A percentile compares a stretch with the other conserved stretches of the same genome.
These are phyloP conservation scores for Antechinus stuartii DNA, from an alignment of 2,113 vertebrate genomes.

Conservation along the genomic window DNA sequence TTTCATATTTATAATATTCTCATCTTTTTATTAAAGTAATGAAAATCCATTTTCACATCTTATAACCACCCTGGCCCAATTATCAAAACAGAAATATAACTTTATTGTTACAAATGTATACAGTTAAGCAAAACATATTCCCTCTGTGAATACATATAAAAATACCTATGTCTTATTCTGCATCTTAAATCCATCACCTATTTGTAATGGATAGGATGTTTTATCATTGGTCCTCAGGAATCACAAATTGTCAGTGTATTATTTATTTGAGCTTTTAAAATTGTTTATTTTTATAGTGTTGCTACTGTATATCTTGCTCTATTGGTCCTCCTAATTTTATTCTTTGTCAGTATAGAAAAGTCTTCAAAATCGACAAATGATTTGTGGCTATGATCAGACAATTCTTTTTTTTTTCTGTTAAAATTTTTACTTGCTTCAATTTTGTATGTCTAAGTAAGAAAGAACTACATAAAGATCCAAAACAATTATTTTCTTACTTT, in stretches of 20 bases:
- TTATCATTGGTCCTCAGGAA: not conserved
- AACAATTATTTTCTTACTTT: no score
- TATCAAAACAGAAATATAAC: not conserved
- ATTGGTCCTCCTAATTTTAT: not conserved
- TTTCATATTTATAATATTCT: not conserved
- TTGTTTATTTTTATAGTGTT: not conserved
- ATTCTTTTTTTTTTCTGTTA: not conserved
- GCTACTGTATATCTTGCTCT: not conserved
- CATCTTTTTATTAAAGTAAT: not conserved
- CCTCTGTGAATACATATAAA: not conserved
- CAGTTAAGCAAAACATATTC: not conserved
- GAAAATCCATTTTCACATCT: not conserved
- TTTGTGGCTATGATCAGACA: not conserved
- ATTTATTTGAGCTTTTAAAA: not conserved
- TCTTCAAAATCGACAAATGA: not conserved
- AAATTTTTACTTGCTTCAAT: no score
- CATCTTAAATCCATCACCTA: not conserved
- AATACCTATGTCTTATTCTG: not conserved
- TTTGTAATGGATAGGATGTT: not conserved
- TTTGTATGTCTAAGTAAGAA: no score
- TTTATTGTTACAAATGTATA: not conserved
- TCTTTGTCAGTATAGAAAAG: not conserved
- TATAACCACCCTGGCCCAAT: not conserved
- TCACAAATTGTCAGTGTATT: not conserved
- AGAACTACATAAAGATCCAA: no score